Conservation (phyloP, 2,113 vertebrate genomes). For the Crotophaga sulcirostris region DNA sequence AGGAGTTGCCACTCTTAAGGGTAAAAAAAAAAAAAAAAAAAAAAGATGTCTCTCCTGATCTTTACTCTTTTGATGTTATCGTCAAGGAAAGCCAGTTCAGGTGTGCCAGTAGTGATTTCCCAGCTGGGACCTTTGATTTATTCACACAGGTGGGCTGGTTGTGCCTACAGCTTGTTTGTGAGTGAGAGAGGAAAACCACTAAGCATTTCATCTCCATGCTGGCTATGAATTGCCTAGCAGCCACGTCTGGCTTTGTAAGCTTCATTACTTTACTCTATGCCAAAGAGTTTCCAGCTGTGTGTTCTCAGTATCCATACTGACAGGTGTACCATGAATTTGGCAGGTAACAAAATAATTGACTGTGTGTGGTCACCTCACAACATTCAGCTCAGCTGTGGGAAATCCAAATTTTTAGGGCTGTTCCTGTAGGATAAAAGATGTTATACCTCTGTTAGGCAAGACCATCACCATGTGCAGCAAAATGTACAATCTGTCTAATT, state of each 20-base stretch:
- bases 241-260: background rate
- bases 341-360: background rate
- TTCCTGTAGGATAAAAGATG: background rate
- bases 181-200: background rate
- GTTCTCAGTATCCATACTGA: background rate
- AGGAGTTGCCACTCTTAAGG: background rate
- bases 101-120: background rate
- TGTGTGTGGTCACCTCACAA: background rate
- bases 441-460: background rate
- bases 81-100: background rate
- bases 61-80: background rate
- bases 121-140: background rate
- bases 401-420: background rate
- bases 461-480: background rate
- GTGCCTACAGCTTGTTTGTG: background rate
- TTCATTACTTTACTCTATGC: background rate
- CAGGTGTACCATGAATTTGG: background rate
- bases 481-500: background rate
- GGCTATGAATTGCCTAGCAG: background rate
- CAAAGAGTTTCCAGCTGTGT: background rate
- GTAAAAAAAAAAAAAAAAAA: too few species aligned
- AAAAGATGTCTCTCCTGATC: background rate
- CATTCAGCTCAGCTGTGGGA: background rate
- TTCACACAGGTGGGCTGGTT: background rate
- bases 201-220: background rate